Base-by-base conservation (phyloP, 2,113 vertebrate genomes). In the Raphicerus campestris region DNA sequence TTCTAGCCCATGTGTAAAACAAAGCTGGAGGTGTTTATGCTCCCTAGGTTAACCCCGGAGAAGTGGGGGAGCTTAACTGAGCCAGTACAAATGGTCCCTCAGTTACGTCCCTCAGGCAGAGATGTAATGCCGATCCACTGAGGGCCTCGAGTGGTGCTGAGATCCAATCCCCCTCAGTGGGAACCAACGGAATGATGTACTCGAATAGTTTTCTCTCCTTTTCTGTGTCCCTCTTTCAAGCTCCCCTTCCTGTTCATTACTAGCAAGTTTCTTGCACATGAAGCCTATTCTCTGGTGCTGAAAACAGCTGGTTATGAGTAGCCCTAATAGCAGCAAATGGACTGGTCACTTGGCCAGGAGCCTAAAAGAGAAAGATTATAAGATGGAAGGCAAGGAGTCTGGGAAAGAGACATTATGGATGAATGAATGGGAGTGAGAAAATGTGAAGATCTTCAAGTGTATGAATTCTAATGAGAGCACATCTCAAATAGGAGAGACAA, bases 81-180 rank as follows among this genome's bases (percentile, higher is more conserved):
- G 17, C 10, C 80, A 39, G 10, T 26, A 47, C 35, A 93, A 75
- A 77, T 24, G 30, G 30, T 78, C 28, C 56, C 3, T 85, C 10
- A 15, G 2, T 22, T 47, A 55, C 11, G 1, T 89, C 56, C 56
- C 56, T 84, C 32, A 63, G 49, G 39, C 24, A 89, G 24, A 39
- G 51, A 55, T 26, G 51, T 19, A 47, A 55, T 55, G 30, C 55
- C 35, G 1, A 60, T 90, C 32, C 39, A 87, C 53, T 53, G 42
- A 91, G 5, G 28, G n/a, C 3, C 9, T 20, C 0, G 0, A 17
- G 10, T 49, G 3, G 9, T 9, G n/a, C 0, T 47, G 47, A 89
- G 15, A 19, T 14, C 30, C 61, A 88, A 2, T 32, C 81, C 28
- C 77, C 11, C 56, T 83, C 80, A 78, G 15, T 78, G 22, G n/a